These are phyloP conservation scores for Sebastes elongatus DNA, from an alignment of 2,797 vertebrate genomes.

Conservation along the genomic window DNA sequence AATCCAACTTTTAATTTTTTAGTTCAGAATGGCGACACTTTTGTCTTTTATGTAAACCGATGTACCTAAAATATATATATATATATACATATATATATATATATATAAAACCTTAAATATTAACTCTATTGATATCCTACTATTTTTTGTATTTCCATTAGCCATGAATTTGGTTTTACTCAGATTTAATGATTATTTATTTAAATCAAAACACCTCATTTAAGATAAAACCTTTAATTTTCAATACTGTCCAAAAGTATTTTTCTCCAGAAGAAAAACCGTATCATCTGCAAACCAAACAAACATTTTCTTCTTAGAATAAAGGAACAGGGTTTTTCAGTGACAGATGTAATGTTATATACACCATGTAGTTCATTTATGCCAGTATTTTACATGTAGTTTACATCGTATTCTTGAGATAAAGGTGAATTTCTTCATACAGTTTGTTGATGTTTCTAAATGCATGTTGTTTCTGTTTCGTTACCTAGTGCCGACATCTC, in stretches of 20 bases:
- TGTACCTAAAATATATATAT: too few relatives aligned
- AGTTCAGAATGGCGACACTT: background rate
- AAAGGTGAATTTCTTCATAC: background rate
- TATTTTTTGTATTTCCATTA: background rate
- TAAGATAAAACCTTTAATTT: too few relatives aligned
- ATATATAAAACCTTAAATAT: too few relatives aligned
- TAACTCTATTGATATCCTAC: background rate
- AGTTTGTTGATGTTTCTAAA: background rate
- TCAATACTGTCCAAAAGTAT: too few relatives aligned
- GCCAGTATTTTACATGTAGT: too few relatives aligned
- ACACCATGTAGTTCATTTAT: too few relatives aligned
- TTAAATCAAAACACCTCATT: background rate
- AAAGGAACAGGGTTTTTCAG: too few relatives aligned
- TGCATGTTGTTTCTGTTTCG: background rate
- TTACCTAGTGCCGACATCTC: conserved; percentile 85
- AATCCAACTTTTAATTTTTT: background rate
- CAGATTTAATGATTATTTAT: background rate
- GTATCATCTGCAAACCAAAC: background rate
- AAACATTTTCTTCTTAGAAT: too few relatives aligned
- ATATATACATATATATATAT: too few relatives aligned
- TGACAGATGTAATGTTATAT: too few relatives aligned
- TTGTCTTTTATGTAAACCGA: background rate
- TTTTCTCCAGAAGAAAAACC: background rate
- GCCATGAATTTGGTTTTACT: background rate
- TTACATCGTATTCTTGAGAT: background rate